Evolutionary conservation across 64 coral and sea anemone species (phyloP).

Genomic region (Catalaphyllia jardinei): DNA sequence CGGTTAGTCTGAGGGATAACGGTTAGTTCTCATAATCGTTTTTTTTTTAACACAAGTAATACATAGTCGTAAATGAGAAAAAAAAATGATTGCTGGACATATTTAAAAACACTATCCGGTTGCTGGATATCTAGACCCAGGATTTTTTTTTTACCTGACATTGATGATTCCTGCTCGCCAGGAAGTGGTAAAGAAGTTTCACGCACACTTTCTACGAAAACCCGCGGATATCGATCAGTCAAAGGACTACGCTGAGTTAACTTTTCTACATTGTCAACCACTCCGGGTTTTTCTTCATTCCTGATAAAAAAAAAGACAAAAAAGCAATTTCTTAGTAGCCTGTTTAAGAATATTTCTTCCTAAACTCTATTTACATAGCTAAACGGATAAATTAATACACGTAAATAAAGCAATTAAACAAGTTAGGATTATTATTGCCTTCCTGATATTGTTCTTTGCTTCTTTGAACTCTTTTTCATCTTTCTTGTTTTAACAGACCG

Average conservation of each 20-base stretch:
- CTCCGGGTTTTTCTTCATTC: not conserved
- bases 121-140: too few relatives aligned
- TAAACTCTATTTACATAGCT: not conserved
- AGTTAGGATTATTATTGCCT: not conserved
- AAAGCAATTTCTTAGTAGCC: too few relatives aligned
- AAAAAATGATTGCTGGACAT: too few relatives aligned
- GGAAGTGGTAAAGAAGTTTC: not conserved
- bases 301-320: not conserved
- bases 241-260: not conserved
- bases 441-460: not conserved
- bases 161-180: not conserved
- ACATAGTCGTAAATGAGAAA: too few relatives aligned
- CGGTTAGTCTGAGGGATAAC: too few relatives aligned
- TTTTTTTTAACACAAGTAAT: too few relatives aligned
- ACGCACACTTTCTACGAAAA: slow-evolving; percentile 31
- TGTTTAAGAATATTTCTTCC: not conserved
- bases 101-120: too few relatives aligned
- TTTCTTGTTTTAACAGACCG: not conserved
- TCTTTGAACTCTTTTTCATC: not conserved
- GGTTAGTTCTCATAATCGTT: too few relatives aligned
- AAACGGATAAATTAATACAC: too few relatives aligned
- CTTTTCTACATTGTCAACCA: not conserved
- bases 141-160: not conserved
- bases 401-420: too few relatives aligned
- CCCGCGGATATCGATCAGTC: slow-evolving; percentile 16